These are phyloP conservation scores for Bradypus variegatus DNA, from an alignment of 2,797 vertebrate genomes.

Conservation along the genomic window DNA sequence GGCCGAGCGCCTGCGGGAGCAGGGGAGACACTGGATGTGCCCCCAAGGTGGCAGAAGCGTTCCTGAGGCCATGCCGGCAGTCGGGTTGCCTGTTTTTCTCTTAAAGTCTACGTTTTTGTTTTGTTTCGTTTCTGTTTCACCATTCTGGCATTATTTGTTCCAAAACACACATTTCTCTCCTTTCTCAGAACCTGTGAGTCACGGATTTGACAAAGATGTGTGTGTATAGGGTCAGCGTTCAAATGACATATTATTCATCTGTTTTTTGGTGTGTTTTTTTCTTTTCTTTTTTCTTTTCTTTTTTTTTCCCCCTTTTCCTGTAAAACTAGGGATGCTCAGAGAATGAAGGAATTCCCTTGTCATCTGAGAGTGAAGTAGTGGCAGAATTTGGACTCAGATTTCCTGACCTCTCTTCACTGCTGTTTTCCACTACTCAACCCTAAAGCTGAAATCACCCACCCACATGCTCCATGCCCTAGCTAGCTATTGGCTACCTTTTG, in stretches of 20 bases:
- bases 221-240: background rate
- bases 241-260: background rate
- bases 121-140: background rate
- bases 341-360: background rate
- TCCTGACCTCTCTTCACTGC: background rate
- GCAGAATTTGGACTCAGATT: background rate
- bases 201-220: background rate
- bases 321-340: background rate
- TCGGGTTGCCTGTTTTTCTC: background rate
- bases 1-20: background rate
- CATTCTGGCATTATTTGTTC: background rate
- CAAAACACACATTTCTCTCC: background rate
- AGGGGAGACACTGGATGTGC: too few species aligned
- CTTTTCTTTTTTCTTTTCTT: background rate
- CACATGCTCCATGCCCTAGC: too few species aligned
- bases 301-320: background rate
- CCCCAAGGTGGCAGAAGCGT: background rate
- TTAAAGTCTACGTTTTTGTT: background rate
- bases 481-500: background rate
- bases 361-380: background rate
- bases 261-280: too few species aligned
- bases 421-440: background rate
- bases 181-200: background rate
- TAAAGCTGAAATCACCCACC: background rate
- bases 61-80: fast-evolving